Evolutionary conservation across 1,140 invertebrate species (phyloP).

Genomic region (Ceratoteleas bidentatus): DNA sequence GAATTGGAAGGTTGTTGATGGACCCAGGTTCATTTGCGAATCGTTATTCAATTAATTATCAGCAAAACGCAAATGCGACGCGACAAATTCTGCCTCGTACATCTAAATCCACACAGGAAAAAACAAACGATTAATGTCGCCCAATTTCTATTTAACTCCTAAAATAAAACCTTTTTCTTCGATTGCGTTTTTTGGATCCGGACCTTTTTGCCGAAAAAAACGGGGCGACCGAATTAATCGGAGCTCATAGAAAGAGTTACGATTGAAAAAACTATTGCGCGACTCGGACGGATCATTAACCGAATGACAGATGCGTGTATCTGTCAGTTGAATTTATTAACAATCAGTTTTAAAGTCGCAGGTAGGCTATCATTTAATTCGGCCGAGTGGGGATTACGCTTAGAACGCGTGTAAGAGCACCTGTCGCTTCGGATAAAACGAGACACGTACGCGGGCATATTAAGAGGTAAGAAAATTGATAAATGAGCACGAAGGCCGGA

Average conservation of each 20-base stretch:
- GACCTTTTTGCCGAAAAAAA: no score
- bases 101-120: no score
- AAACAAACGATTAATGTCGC: no score
- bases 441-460: slow-evolving; percentile 29
- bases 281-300: slow-evolving; percentile 13
- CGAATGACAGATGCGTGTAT: slow-evolving; percentile 18
- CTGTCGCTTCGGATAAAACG: slow-evolving; percentile 30
- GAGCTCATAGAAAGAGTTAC: background rate
- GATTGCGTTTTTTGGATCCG: no score
- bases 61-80: no score
- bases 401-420: slow-evolving; percentile 47
- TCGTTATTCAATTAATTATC: no score
- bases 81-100: no score
- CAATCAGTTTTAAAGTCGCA: slow-evolving; percentile 40
- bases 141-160: no score
- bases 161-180: no score
- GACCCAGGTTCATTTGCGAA: no score
- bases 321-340: slow-evolving; percentile 31
- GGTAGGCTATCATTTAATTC: slow-evolving; percentile 38
- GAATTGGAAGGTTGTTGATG: no score
- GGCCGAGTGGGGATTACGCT: slow-evolving; percentile 24
- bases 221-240: background rate
- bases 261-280: background rate
- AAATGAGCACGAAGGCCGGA: slow-evolving; percentile 34
- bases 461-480: slow-evolving; percentile 35